Conservation (phyloP, 2,888 invertebrate genomes). For the Caenorhabditis angaria region DNA sequence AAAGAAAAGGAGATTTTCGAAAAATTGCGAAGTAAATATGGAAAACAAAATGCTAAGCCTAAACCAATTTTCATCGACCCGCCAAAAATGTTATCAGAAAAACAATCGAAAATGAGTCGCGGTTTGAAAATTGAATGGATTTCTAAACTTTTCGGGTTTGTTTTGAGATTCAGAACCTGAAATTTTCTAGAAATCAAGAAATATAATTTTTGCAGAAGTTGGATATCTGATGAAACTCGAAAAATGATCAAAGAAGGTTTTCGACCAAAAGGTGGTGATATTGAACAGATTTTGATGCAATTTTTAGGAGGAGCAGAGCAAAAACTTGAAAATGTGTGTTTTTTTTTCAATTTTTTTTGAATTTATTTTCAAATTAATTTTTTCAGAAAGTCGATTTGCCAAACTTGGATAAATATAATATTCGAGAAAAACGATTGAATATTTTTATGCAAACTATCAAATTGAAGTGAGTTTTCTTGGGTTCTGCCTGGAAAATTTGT, state of each 20-base stretch:
- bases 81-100: slow-evolving; percentile 8
- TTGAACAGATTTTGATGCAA: slow-evolving; percentile 33
- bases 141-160: slow-evolving; percentile 10
- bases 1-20: slow-evolving; percentile 29
- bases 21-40: slow-evolving; percentile 26
- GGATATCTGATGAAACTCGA: slow-evolving; percentile 28
- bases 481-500: background rate
- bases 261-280: slow-evolving; percentile 19
- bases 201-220: slow-evolving; percentile 7
- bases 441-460: slow-evolving; percentile 42
- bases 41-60: slow-evolving; percentile 24
- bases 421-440: slow-evolving; percentile 38
- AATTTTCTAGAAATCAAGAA: background rate
- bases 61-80: slow-evolving; percentile 32
- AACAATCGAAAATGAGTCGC: background rate
- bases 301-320: slow-evolving; percentile 25
- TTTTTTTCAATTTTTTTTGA: background rate
- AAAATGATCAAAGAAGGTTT: slow-evolving; percentile 20
- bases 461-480: slow-evolving; percentile 28
- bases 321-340: background rate
- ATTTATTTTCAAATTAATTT: background rate
- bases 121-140: slow-evolving; percentile 23
- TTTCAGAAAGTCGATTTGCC: slow-evolving; percentile 30
- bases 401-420: slow-evolving; percentile 43
- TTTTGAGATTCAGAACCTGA: background rate